Base-by-base conservation (phyloP, 2,113 vertebrate genomes). In the Noturus placidus region DNA sequence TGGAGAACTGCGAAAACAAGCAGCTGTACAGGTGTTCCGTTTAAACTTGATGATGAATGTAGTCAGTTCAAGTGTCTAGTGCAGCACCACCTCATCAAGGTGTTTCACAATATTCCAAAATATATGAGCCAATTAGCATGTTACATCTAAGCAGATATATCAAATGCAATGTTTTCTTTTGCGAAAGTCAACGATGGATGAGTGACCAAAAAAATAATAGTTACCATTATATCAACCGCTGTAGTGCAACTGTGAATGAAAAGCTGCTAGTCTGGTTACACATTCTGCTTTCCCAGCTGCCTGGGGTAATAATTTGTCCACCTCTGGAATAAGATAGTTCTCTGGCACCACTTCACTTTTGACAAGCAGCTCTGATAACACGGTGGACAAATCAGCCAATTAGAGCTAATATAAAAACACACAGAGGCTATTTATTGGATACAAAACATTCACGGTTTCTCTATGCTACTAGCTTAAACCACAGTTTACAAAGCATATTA, bases 401-500 rank as follows among this genome's bases (percentile, higher is more conserved):
- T 84, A 70, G 27, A 54, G 46, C 63, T 52, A n/a, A 38, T 83
- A 8, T 30, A 65, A 67, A 67, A 83, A 52, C 38, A 20, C 57
- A 59, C 19, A 25, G 63, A 46, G 30, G 25, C 27, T 52, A 54
- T 84, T 72, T 57, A 72, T 22, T 70, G 50, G 15, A 70, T 79
- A 33, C 50, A 54, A 67, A 86, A 67, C 22, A 70, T 57, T 61
- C 52, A 35, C 52, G 33, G 25, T 22, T 57, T 70, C 17, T 79
- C 77, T 33, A 14, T 56, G n/a, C 15, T 27, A 33, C 33, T 77
- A 80, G 59, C 38, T 81, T 76, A 22, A 20, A 19, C 57, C 50
- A 74, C 30, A 76, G 33, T 89, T 81, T 85, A 85, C 46, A 65
- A 57, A 46, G 65, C 63, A 20, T 30, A 65, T 33, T n/a, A 69